phyloP scores from a whole-genome alignment of 2,888 invertebrate genomes.

The Brenthis ino region DNA sequence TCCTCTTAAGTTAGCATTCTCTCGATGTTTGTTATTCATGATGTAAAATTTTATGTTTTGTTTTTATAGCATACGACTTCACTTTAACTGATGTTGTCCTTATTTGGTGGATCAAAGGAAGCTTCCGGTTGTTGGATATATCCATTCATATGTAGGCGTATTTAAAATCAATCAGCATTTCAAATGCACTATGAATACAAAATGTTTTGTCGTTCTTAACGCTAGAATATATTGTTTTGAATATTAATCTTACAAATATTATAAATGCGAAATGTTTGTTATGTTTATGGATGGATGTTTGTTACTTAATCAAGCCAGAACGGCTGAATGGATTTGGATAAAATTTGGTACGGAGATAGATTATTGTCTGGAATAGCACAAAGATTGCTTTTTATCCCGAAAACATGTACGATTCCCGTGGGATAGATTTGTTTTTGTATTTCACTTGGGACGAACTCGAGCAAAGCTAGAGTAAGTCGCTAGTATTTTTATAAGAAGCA shows the following conservation, averaged over 20 bases:
- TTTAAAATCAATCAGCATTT: conserved; percentile 34
- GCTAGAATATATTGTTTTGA: conserved; percentile 26
- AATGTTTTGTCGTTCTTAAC: conserved; percentile 29
- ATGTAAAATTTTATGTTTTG: conserved; percentile 33
- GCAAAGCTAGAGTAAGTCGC: no score
- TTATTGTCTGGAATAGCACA: no score
- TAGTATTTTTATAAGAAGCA: not conserved
- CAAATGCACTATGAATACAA: conserved; percentile 28
- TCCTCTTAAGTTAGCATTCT: conserved; percentile 4
- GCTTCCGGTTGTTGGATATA: conserved; percentile 27
- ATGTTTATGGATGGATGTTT: no score
- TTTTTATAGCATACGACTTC: conserved; percentile 26
- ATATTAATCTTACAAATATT: conserved; percentile 8
- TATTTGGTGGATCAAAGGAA: conserved; percentile 29
- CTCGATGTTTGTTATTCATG: conserved; percentile 24
- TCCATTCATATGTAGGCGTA: conserved; percentile 32
- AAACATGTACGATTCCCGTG: no score
- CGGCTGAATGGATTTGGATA: no score
- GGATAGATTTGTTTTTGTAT: no score
- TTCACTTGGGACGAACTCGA: no score
- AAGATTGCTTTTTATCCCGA: no score
- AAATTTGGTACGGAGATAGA: no score
- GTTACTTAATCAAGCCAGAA: no score
- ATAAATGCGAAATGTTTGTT: no score
- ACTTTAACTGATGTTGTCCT: conserved; percentile 26